These are phyloP conservation scores for Orchesellides sinensis DNA, from an alignment of 2,888 invertebrate species.

Conservation along the genomic window DNA sequence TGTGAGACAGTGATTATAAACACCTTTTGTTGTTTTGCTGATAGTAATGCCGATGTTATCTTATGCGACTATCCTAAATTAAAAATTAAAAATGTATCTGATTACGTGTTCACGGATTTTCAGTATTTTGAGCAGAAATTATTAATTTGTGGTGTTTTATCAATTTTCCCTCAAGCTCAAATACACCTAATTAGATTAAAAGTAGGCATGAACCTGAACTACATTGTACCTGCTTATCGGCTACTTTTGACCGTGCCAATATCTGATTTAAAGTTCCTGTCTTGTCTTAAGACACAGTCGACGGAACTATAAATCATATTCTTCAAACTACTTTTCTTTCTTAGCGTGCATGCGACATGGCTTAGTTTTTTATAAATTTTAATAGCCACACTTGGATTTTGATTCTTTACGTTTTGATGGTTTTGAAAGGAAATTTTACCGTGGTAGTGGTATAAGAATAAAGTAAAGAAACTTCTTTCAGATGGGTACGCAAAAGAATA, in stretches of 20 bases:
- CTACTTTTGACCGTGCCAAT: slow-evolving; percentile 4
- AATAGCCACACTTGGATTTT: too few species aligned
- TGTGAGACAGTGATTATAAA: slow-evolving; percentile 56
- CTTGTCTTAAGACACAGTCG: slow-evolving; percentile 29
- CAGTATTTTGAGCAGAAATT: slow-evolving; percentile 59
- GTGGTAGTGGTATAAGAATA: too few species aligned
- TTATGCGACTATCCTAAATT: neutral
- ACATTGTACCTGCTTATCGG: neutral
- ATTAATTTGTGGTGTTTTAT: slow-evolving; percentile 39
- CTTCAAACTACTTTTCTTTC: too few species aligned
- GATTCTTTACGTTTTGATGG: too few species aligned
- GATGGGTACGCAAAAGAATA: too few species aligned
- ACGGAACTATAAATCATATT: slow-evolving; percentile 57
- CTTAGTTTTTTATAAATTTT: too few species aligned
- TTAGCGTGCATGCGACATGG: too few species aligned
- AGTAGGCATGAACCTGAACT: too few species aligned
- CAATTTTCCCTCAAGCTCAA: slow-evolving; percentile 54
- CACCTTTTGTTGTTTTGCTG: slow-evolving; percentile 19
- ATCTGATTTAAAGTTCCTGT: slow-evolving; percentile 27
- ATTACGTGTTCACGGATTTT: slow-evolving; percentile 51
- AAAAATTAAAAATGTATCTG: neutral
- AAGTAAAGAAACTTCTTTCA: too few species aligned
- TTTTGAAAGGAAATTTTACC: too few species aligned
- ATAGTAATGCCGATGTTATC: slow-evolving; percentile 38
- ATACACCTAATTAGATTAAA: slow-evolving; percentile 7